phyloP scores from a whole-genome alignment of 2,113 vertebrate species.

The Pyxicephalus adspersus region DNA sequence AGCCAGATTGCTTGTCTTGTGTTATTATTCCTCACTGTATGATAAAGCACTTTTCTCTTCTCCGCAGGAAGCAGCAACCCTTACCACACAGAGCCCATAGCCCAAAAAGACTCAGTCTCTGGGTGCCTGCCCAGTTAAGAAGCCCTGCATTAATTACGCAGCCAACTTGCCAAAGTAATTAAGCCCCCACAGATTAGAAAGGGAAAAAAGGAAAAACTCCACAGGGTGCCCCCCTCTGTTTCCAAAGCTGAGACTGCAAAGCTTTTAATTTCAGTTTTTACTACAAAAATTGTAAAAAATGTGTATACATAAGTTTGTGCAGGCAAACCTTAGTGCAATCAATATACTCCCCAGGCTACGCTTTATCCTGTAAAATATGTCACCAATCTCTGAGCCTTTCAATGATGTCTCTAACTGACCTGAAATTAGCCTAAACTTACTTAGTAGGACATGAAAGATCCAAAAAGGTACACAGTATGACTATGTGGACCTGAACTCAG shows the following conservation, averaged over 20 bases:
- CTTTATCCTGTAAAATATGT: too few relatives aligned
- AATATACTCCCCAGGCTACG: too few relatives aligned
- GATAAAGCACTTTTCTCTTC: conserved; percentile 6
- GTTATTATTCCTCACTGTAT: conserved; percentile 7
- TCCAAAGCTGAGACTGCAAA: background rate
- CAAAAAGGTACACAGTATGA: too few relatives aligned
- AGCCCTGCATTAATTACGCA: conserved; percentile 39
- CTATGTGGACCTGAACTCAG: too few relatives aligned
- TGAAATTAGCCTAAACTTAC: too few relatives aligned
- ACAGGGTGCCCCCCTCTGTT: conserved; percentile 31
- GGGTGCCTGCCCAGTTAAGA: conserved; percentile 52
- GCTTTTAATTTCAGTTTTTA: background rate
- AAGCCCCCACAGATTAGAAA: conserved; percentile 37
- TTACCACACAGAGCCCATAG: background rate
- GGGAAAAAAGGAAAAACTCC: conserved; percentile 40
- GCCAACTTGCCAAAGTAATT: conserved; percentile 49
- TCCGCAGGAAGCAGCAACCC: background rate
- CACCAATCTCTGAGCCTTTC: too few relatives aligned
- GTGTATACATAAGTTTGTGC: background rate
- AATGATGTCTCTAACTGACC: too few relatives aligned
- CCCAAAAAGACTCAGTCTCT: background rate
- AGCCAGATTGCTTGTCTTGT: conserved; percentile 18
- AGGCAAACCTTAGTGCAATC: too few relatives aligned
- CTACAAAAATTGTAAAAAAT: background rate
- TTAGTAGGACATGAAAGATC: too few relatives aligned